Evolutionary conservation across 2,797 vertebrate genomes (phyloP), one percentile per base, ranked within the genome.

Genomic region (Malacoctenus gilli): DNA sequence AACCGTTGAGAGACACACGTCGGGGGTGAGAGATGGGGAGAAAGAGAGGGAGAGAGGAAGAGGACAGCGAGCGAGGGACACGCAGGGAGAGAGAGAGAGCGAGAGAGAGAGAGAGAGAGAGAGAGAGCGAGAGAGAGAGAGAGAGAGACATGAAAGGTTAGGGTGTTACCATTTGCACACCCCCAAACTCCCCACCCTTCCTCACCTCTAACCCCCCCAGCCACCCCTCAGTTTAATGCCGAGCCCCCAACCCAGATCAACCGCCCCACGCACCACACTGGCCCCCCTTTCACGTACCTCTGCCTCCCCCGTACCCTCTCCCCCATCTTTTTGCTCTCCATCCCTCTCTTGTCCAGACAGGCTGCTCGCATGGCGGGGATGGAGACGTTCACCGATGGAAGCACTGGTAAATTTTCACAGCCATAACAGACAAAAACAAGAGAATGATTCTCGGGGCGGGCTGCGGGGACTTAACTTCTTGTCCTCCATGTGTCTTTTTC

Each of bases 311-410:
- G 53, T 66, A 55, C 75, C 54, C 62, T 82, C 81, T 67, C 75
- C 78, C 81, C 75, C 86, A 75, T 82, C 77, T 84, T 76, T 74
- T 50, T 75, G 75, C 87, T 85, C 86, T 89, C 87, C 84, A 87
- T 87, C 89, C 88, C 86, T 85, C 86, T 83, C 79, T 83, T 82
- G 87, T 89, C 84, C 88, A 89, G 86, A 89, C 85, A 81, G 86
- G 84, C 85, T 80, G 91, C 91, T 91, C 90, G 92, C 90, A 90
- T 92, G 93, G 92, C 91, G 91, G 91, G 93, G 93, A 93, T 93
- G 90, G 92, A 93, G 92, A 93, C 93, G 88, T 92, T 92, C 93
- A 91, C 89, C 92, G 93, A 94, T 93, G 93, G 93, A 94, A 91
- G 91, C 91, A 87, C 92, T 90, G 93, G 93, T 94, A 93, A 94